Base-by-base conservation (phyloP, 2,797 vertebrate species). In the Pseudochaenichthys georgianus region DNA sequence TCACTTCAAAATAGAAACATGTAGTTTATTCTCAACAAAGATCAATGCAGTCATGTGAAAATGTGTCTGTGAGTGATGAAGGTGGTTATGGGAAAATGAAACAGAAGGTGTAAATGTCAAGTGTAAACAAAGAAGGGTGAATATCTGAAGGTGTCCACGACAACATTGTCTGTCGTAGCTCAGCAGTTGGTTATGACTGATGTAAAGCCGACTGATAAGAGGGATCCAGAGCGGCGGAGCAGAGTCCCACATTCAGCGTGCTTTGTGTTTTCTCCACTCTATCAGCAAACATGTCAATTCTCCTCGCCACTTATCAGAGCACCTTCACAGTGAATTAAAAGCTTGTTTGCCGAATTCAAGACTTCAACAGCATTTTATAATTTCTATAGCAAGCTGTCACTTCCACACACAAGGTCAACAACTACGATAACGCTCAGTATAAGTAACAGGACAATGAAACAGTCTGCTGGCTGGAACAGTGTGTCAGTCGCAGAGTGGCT, bases 271-370 rank as follows among this genome's bases (percentile, higher is more conserved):
- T 72, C 34, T 71, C 76, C 59, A 60, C 82, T 78, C 68, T 76
- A 86, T 89, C 87, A 80, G 79, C 74, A 80, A 79, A 88, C 73
- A 78, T 73, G 89, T 85, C 88, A 85, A 41, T 77, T 84, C 63
- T 77, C 47, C 52, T 74, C 64, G 0, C 63, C 71, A 70, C 83
- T 85, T 85, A 89, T 87, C 89, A 65, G 60, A 80, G 70, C 70
- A 81, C 75, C 78, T 73, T 77, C 73, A 86, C 82, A 81, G 65
- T 69, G 83, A 89, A 87, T 87, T 80, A 74, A 38, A 82, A 59
- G 55, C 61, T 65, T 80, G 50, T 87, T 87, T 87, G 74, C 50
- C 38, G 63, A 80, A 81, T 80, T 68, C 78, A 73, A 76, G 51
- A 52, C 62, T 71, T 75, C 19, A 0, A 10, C 34, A 2, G 41